These are phyloP conservation scores for Pristionchus exspectatus DNA, from an alignment of 2,888 invertebrate species.

Conservation along the genomic window DNA sequence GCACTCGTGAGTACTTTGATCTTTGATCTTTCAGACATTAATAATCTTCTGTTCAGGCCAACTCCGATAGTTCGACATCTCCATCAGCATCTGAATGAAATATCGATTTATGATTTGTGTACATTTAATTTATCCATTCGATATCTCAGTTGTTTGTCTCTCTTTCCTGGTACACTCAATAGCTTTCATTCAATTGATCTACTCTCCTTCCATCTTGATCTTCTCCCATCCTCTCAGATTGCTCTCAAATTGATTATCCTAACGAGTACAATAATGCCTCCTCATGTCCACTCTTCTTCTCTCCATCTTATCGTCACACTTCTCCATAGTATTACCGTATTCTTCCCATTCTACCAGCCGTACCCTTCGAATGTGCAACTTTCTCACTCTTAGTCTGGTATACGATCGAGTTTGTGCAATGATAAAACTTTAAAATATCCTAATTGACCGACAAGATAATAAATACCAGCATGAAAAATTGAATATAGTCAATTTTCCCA, in stretches of 20 bases:
- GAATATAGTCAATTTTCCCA: no score
- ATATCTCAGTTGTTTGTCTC: not conserved
- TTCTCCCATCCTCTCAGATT: constrained; percentile 16
- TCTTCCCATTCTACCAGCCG: not conserved
- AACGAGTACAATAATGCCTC: constrained; percentile 19
- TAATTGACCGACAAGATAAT: not conserved
- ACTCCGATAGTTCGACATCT: constrained; percentile 51
- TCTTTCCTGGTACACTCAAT: constrained; percentile 29
- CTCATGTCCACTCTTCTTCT: not conserved
- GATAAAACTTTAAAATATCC: not conserved
- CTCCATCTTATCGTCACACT: not conserved
- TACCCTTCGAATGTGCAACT: constrained; percentile 29
- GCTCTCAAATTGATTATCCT: not conserved
- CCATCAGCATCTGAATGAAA: constrained; percentile 38
- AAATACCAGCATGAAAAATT: no score
- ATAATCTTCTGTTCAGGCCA: constrained; percentile 6
- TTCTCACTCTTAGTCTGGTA: constrained; percentile 30
- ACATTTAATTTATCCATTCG: not conserved
- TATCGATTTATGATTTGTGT: not conserved
- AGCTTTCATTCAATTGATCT: constrained; percentile 42
- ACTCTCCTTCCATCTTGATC: not conserved
- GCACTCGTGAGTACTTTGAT: constrained; percentile 31
- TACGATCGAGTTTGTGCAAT: constrained; percentile 12
- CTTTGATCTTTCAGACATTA: constrained; percentile 8
- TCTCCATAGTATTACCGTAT: constrained; percentile 24